Evolutionary conservation across 2,888 invertebrate species (phyloP), one percentile per base, ranked within the genome.

Genomic region (Cephus pygmeus): DNA sequence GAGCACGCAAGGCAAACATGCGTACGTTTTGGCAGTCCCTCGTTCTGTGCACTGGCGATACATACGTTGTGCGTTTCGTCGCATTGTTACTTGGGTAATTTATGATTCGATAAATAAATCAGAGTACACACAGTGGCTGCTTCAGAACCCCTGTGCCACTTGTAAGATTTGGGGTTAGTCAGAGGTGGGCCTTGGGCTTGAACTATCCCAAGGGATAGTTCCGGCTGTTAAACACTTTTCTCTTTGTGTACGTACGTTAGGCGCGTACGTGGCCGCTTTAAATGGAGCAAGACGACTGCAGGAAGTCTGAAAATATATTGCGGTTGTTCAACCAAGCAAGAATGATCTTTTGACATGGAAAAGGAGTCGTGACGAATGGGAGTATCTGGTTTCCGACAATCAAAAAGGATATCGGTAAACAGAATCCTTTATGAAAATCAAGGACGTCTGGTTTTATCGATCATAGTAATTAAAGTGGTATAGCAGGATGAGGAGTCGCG

Each of bases 31-130:
- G 85, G 82, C 82, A 77, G 77, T 82, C 86, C 85, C 86, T 87
- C 82, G 82, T 79, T 82, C 80, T 33, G 3, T 9, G 31, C 12
- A 71, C 71, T 12, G 31, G 33, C 40, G 31, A 69, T 56, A 12
- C 73, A 75, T 73, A 34, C 81, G 79, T 81, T 83, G 85, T 84
- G 79, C 85, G 81, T 81, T 81, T 85, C 85, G 77, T 82, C 83
- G 85, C 83, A 87, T 87, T 88, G 87, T 88, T 85, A 81, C 84
- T 84, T 80, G 83, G 81, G 79, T 89, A 89, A 90, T 89, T 90
- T 89, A 89, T 88, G 89, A 90, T 89, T 88, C 88, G 87, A 88
- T 89, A 88, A 87, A 89, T 89, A 90, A 89, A 90, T 90, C 89
- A 88, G 83, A 88, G 83, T 84, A 74, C n/a, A 34, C 33, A 35